Evolutionary conservation across 2,113 vertebrate genomes (phyloP), one percentile per base, ranked within the genome.

Genomic region (Hypanus sabinus): DNA sequence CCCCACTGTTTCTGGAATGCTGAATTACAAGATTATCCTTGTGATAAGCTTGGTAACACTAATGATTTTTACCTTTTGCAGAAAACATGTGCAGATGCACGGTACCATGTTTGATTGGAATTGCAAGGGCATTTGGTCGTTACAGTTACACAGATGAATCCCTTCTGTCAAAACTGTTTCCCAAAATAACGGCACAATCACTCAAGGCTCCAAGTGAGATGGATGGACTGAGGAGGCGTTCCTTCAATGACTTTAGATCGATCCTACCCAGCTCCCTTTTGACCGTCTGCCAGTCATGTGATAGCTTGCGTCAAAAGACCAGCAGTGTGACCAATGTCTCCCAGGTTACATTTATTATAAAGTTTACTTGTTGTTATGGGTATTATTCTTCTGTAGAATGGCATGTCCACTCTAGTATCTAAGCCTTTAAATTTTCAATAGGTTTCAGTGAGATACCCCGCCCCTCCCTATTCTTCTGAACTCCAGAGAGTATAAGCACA

Each of bases 231-330:
- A 97, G 98, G 8, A 96, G 98, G 12, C 97, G 99, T 79, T 99
- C 99, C 94, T 99, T 99, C 95, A 99, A 99, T 93, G 99, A 99
- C 95, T 99, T 99, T 94, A 97, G 98, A 76, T 99, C 99, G 12
- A 99, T 99, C 95, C 96, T 99, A 80, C 99, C 99, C 24, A 98
- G 98, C 95, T 98, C 98, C 2, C 96, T 99, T 33, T 97, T 99
- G 57, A 97, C 97, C 0, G 98, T 97, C 94, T 99, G 97, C 95
- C 98, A 98, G 95, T 97, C 97, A 75, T 73, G 91, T 8, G 98
- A 98, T 95, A 96, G 97, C 5, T 95, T 99, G 30, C 98, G 98
- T 95, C 97, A 97, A 94, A 98, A 98, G 24, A 95, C 97, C 5
- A 96, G 96, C 95, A 98, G 96, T 7, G 96, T 97, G 1, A 98